A percentile compares a stretch with the other conserved stretches of the same genome.
Evolutionary conservation across 1,140 invertebrate species (phyloP).

Genomic region (Polypedilum pembai): DNA sequence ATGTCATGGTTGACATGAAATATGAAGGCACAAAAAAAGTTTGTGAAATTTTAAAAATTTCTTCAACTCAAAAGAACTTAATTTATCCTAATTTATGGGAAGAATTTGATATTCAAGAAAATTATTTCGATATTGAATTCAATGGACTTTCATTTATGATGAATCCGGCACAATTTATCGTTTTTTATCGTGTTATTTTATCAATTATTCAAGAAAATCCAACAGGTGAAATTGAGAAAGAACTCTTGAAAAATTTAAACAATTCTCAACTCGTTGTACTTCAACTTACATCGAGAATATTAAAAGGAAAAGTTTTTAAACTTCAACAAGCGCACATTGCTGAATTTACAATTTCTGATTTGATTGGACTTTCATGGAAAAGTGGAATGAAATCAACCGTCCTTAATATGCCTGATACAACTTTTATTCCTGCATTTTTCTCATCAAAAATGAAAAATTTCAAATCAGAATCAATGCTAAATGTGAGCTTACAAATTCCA

Average conservation of each 20-base stretch:
- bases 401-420: neutral
- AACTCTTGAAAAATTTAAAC: neutral
- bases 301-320: neutral
- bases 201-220: neutral
- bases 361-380: neutral
- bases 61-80: neutral
- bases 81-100: conserved; percentile 7
- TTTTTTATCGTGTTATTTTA: neutral
- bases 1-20: neutral
- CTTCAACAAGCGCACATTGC: neutral
- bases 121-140: neutral
- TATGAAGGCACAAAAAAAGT: neutral
- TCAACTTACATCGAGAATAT: neutral
- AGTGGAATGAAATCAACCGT: neutral
- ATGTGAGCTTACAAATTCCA: neutral
- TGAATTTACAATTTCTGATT: neutral
- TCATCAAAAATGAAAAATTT: neutral
- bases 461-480: neutral
- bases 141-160: conserved; percentile 13
- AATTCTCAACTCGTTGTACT: neutral
- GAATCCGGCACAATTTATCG: conserved; percentile 9
- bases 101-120: neutral
- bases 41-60: neutral
- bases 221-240: neutral
- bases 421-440: neutral